Evolutionary conservation across 1,140 invertebrate species (phyloP), one percentile per base, ranked within the genome.

Genomic region (Tetramorium simillimum): DNA sequence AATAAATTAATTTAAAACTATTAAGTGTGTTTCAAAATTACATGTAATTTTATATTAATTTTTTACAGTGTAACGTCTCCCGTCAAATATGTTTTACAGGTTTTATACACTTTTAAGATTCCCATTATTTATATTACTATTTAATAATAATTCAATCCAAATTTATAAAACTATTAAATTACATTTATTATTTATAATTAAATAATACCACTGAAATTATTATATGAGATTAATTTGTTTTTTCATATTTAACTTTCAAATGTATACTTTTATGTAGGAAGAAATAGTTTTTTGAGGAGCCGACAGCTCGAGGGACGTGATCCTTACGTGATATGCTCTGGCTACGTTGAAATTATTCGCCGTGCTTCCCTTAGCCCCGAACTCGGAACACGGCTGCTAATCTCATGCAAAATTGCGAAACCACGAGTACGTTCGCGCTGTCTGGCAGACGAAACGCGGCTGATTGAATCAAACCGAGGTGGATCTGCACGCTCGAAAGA

Each of bases 401-500:
- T 89, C 78, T 78, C 10, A 63, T 76, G 73, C 46, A 90, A 90
- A 90, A 80, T 87, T 89, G 89, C 49, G 85, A 89, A 90, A 89
- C 88, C 89, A 76, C 89, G 87, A 84, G 43, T 46, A 56, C 33
- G 69, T 43, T 72, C 69, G 69, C 53, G 46, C 75, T 49, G 56
- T 49, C 51, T 77, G 67, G 14, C 28, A 53, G 16, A 62, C 63
- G 33, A 58, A 70, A 84, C 69, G 69, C 80, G 69, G 69, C 69
- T 75, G 53, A 84, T 84, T 84, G 80, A 84, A 84, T 84, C 80
- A 75, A 84, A 58, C n/a, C 24, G 80, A 84, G 53, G n/a, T n/a
- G n/a, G 43, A 73, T 84, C 53, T 73, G 18, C 80, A 73, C 67
- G 80, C 51, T 60, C 24, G 16, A 67, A 58, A 40, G 51, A 82